These are phyloP conservation scores for Brachirus orientalis DNA, from an alignment of 2,113 vertebrate genomes.

Conservation along the genomic window DNA sequence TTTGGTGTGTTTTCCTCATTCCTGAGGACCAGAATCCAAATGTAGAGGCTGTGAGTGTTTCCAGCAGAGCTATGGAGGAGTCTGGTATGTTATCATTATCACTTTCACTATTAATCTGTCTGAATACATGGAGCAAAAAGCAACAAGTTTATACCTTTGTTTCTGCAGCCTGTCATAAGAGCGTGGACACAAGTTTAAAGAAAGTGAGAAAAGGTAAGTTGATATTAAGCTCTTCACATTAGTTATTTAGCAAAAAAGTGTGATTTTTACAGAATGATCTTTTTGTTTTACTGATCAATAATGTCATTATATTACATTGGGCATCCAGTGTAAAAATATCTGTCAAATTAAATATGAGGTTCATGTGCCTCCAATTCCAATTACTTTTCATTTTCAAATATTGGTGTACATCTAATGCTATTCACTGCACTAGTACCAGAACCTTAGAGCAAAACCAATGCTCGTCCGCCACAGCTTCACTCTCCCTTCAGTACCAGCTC, in stretches of 20 bases:
- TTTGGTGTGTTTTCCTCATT: conserved; percentile 24
- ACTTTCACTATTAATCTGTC: conserved; percentile 21
- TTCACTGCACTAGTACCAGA: neutral
- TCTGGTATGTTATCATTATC: conserved; percentile 25
- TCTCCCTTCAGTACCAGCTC: neutral
- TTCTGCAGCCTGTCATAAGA: conserved; percentile 9
- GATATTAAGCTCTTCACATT: too few relatives aligned
- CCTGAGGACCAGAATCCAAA: conserved; percentile 9
- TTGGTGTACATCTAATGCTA: neutral
- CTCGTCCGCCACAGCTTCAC: too few relatives aligned
- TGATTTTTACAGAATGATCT: too few relatives aligned
- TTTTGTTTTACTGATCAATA: too few relatives aligned
- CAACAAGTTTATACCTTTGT: conserved; percentile 38
- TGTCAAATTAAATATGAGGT: too few relatives aligned
- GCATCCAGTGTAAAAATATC: too few relatives aligned
- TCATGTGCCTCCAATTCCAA: too few relatives aligned
- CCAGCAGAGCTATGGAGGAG: conserved; percentile 9
- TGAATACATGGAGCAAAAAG: conserved; percentile 15
- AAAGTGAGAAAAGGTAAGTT: too few relatives aligned
- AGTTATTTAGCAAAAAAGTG: too few relatives aligned
- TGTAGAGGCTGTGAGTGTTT: conserved; percentile 35
- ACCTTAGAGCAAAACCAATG: neutral
- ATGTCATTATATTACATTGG: too few relatives aligned
- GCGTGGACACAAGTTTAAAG: too few relatives aligned
- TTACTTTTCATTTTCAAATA: too few relatives aligned